Conservation (phyloP, 2,888 invertebrate species). For the Luperina testacea region DNA sequence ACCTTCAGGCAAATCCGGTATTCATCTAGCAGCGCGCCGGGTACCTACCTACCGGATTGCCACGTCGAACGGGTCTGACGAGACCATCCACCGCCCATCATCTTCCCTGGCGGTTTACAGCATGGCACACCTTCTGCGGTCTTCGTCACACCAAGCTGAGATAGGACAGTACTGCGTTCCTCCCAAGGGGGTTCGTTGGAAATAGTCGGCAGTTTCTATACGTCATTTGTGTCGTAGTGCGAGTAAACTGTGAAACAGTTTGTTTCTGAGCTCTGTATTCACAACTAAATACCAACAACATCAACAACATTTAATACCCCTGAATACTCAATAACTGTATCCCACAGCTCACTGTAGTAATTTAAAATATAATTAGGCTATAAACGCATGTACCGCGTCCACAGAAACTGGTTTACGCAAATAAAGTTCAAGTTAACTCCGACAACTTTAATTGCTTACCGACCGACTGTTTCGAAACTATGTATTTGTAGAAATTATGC, state of each 20-base stretch:
- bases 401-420: slow-evolving; percentile 62
- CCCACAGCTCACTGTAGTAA: slow-evolving; percentile 39
- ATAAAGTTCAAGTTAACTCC: slow-evolving; percentile 63
- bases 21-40: neutral
- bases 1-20: neutral
- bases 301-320: slow-evolving; percentile 16
- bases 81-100: neutral
- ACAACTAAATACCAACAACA: slow-evolving; percentile 5
- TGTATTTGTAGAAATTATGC: slow-evolving; percentile 56
- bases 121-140: neutral
- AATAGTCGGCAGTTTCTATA: neutral
- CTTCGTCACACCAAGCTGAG: neutral
- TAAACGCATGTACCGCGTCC: slow-evolving; percentile 53
- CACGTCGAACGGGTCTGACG: neutral
- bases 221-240: neutral
- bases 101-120: neutral
- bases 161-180: neutral
- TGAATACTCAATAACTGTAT: slow-evolving; percentile 30
- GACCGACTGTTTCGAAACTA: slow-evolving; percentile 49
- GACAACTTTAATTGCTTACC: slow-evolving; percentile 55
- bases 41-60: neutral
- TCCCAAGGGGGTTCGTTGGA: neutral
- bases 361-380: slow-evolving; percentile 64
- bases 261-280: neutral
- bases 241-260: neutral